Base-by-base conservation (phyloP, 2,797 vertebrate species). In the Spea hammondii region DNA sequence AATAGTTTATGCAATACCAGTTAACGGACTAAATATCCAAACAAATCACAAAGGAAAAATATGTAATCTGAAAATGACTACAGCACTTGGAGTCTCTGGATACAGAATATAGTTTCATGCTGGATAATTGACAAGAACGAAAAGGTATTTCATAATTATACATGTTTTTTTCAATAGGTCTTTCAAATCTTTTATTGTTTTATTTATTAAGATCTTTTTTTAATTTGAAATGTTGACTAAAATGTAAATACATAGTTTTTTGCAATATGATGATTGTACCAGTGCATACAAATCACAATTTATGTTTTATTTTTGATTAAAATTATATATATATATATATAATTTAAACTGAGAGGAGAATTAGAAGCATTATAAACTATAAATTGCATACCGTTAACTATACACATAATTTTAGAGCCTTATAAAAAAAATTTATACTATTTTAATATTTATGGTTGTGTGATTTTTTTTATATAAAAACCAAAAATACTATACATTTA, bases 121-220 rank as follows among this genome's bases (percentile, higher is more conserved):
- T 89, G 87, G 85, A 90, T 86, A 86, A 82, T 86, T 87, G 87
- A 84, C 87, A 72, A 60, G 55, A 14, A 84, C 88, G 83, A 82
- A 70, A 86, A 92, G 89, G 88, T 90, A 90, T 90, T 91, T 88
- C 82, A 89, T 76, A 80, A 79, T 84, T 82, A 85, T 84, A 83
- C 67, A 47, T 13, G 44, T 32, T 12, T 67, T 46, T 71, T 13
- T 6, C 70, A 14, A 48, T 9, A n/a, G 8, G 55, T 59, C n/a
- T 59, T 1, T n/a, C 11, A 7, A 7, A 53, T 7, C 10, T 53
- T 6, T 53, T 53, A 53, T 53, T 53, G 10, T 6, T 53, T 7
- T 53, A 53, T 53, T 11, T 53, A 1, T 53, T 53, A 53, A 53
- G 51, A 7, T 32, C 32, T 2, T 32, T 32, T 32, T 2, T 32